phyloP scores from a whole-genome alignment of 1,140 invertebrate genomes.

The Apis mellifera region Amel_HAv3.1 CM009931.2:27019501-27020000 shows the following conservation, averaged over 20 bases:
- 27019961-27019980: constrained; percentile 30
- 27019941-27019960: constrained; percentile 54
- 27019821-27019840: constrained; percentile 55
- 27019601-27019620: constrained; percentile 75
- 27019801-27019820: constrained; percentile 57
- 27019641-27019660: constrained; percentile 72
- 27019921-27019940: constrained; percentile 47
- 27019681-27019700: constrained; percentile 71
- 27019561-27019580: constrained; percentile 59
- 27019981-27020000: constrained; percentile 20
- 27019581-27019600: constrained; percentile 66
- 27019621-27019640: constrained; percentile 77
- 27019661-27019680: constrained; percentile 70
- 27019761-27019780: constrained; percentile 45
- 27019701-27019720: constrained; percentile 75
- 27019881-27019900: constrained; percentile 60
- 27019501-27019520: constrained; percentile 34
- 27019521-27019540: constrained; percentile 42
- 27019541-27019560: constrained; percentile 63
- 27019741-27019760: constrained; percentile 58
- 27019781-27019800: not conserved
- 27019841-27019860: constrained; percentile 24
- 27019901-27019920: constrained; percentile 9
- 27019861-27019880: constrained; percentile 26
- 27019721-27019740: constrained; percentile 68